Base-by-base conservation (phyloP, 2,797 vertebrate genomes). In the Orientallactaga sibirica region DNA sequence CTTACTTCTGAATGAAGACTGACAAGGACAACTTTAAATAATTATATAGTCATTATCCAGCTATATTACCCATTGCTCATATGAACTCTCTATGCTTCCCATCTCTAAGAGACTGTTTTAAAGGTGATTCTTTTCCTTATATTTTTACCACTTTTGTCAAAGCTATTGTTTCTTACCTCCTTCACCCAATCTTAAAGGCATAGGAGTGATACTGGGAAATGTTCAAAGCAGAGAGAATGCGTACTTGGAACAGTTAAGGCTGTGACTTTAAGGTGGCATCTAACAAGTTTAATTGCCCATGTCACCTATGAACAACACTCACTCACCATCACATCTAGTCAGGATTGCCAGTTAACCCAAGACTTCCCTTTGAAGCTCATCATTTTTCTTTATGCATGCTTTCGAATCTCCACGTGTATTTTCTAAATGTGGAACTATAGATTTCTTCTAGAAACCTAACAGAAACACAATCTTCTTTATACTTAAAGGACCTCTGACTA, bases 21-120 rank as follows among this genome's bases (percentile, higher is more conserved):
- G 37, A 19, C 10, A 29, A 48, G 37, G 24, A 74, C 80, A 48
- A 0, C 71, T 43, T 1, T 1, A 43, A 73, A 10, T n/a, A 19
- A 27, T 79, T 43, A 67, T 1, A 66, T 48, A 90, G 61, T 70
- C 19, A 14, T 19, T 76, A 70, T 66, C 19, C 11, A 71, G 25
- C 11, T 55, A 0, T 33, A 11, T 24, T 12, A 14, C 1, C 5
- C 16, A 1, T 52, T 12, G 20, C 1, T 5, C 16, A 1, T 43
- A 29, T 3, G n/a, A 20, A 24, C 37, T 87, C 85, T 18, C 29
- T 37, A 1, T 20, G n/a, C 18, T 79, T 1, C 37, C 15, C 83
- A 7, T 41, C 2, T 71, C 55, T 29, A 27, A 33, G 37, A 77
- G 70, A 71, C 6, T 20, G 2, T 73, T 92, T 92, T 71, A 48